Evolutionary conservation across 2,888 invertebrate genomes (phyloP), one percentile per base, ranked within the genome.

Genomic region (Graphium colonna): DNA sequence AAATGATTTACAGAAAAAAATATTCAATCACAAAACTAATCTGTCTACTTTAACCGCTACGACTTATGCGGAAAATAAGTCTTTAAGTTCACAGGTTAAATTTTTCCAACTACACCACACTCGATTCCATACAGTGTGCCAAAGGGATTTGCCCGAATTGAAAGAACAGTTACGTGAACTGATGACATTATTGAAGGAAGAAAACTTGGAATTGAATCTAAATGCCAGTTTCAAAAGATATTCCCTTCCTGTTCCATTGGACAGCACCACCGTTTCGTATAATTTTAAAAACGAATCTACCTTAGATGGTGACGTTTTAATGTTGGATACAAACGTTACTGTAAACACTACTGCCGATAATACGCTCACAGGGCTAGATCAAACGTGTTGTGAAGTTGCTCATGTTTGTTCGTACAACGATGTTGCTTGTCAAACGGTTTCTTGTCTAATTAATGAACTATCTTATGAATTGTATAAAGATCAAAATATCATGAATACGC

Each of bases 281-380:
- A 73, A 67, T 59, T 72, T 75, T 26, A 83, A 75, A 69, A 84
- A 83, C 57, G 88, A 88, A 58, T 86, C 87, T 16, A 80, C 75
- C 9, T 69, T 85, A 52, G 88, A 88, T 59, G 77, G 80, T 4
- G 88, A 89, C 62, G 66, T 86, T 7, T 69, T 88, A 50, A 88
- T 89, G 88, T 66, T 89, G 54, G 88, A 89, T 55, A 85, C 86
- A 18, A 88, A 88, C 63, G 55, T 83, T n/a, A 84, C 82, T 1
- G 56, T 85, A 43, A 75, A 78, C 5, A 79, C 82, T 17, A 71
- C 66, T 31, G 72, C 71, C 18, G 79, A 87, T 61, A 83, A 77
- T 53, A 87, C 87, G 46, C 60, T 85, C 26, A 61, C 73, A 28
- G 75, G 71, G 4, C 71, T 73, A 59, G 83, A 86, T 56, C 82